Conservation (phyloP, 2,888 invertebrate genomes). For the Dasypolia templi region DNA sequence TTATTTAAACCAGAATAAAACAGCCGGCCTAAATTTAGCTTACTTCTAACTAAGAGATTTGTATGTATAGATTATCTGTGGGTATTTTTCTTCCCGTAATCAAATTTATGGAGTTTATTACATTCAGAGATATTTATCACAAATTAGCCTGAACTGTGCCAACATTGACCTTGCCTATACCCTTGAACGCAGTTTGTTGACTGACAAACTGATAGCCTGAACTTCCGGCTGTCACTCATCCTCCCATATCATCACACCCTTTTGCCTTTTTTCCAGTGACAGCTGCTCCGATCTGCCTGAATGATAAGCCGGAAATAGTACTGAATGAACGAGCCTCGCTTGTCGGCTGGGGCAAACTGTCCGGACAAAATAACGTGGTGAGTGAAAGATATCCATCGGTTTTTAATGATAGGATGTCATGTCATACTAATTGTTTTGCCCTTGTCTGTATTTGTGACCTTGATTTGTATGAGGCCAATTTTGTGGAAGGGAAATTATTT, state of each 20-base stretch:
- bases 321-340: constrained; percentile 90
- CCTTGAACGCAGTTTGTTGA: constrained; percentile 59
- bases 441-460: constrained; percentile 57
- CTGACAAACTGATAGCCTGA: constrained; percentile 48
- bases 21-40: background rate
- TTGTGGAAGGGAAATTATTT: constrained; percentile 21
- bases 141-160: constrained; percentile 10
- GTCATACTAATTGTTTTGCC: constrained; percentile 62
- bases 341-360: constrained; percentile 94
- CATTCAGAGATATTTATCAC: constrained; percentile 1
- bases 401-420: constrained; percentile 48
- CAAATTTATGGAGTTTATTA: background rate
- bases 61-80: background rate
- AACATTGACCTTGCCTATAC: constrained; percentile 59
- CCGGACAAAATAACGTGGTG: constrained; percentile 88
- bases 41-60: background rate
- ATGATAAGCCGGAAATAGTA: constrained; percentile 93
- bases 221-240: constrained; percentile 59
- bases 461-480: constrained; percentile 33
- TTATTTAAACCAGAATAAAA: background rate
- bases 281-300: constrained; percentile 94
- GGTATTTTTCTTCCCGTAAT: background rate
- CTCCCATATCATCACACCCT: constrained; percentile 48
- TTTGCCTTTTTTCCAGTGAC: constrained; percentile 91
- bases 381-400: constrained; percentile 65